Evolutionary conservation across 1,140 invertebrate species (phyloP).

Genomic region (Ruditapes philippinarum): DNA sequence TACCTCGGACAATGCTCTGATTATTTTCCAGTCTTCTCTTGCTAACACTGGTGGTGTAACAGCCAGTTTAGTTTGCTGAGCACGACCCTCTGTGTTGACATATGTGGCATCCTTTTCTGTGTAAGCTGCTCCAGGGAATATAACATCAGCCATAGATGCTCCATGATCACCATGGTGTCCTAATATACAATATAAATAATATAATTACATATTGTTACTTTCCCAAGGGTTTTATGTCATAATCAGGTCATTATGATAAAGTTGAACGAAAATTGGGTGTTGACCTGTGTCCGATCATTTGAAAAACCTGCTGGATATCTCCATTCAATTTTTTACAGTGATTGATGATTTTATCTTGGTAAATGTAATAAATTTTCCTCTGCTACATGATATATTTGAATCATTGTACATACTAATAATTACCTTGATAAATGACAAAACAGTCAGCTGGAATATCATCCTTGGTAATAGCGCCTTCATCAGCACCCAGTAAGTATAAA

Average conservation of each 20-base stretch:
- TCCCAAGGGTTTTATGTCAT: no score
- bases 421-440: slow-evolving; percentile 97
- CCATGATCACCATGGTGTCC: slow-evolving; percentile 99
- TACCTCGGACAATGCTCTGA: slow-evolving; percentile 95
- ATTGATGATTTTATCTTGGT: no score
- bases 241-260: no score
- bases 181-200: no score
- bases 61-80: slow-evolving; percentile 97
- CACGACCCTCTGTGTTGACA: slow-evolving; percentile 98
- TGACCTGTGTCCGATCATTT: no score
- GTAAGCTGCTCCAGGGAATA: slow-evolving; percentile 98
- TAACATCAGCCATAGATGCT: slow-evolving; percentile 96
- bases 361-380: no score
- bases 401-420: no score
- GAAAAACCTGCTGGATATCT: no score
- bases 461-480: slow-evolving; percentile 93
- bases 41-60: slow-evolving; percentile 98
- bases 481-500: slow-evolving; percentile 97
- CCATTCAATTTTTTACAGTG: no score
- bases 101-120: slow-evolving; percentile 99
- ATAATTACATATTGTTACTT: no score
- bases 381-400: no score
- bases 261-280: no score
- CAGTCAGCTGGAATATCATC: slow-evolving; percentile 93
- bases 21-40: slow-evolving; percentile 99